Conservation (phyloP, 2,888 invertebrate species). For the Nomada hirtipes region DNA sequence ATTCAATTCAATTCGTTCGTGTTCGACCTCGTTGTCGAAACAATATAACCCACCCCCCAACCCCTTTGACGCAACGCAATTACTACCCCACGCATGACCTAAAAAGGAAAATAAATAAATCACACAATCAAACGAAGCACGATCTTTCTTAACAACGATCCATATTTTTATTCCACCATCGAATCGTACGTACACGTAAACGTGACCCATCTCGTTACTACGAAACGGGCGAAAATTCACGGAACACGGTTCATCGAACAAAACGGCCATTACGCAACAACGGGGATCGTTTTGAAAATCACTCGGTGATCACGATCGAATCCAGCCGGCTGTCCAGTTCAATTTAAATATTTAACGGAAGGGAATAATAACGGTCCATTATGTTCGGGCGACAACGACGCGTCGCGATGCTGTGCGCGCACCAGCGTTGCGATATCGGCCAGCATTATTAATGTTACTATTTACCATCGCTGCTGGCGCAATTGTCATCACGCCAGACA, state of each 20-base stretch:
- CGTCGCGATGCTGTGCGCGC: conserved; percentile 14
- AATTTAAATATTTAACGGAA: conserved; percentile 63
- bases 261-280: conserved; percentile 45
- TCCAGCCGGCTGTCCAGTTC: conserved; percentile 38
- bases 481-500: conserved; percentile 74
- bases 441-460: conserved; percentile 71
- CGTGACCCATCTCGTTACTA: background rate
- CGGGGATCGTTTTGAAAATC: conserved; percentile 50
- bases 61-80: too few relatives aligned
- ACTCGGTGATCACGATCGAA: conserved; percentile 45
- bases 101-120: too few relatives aligned
- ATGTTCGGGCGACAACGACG: conserved; percentile 26
- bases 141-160: background rate
- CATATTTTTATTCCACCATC: conserved; percentile 12
- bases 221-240: conserved; percentile 27
- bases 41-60: too few relatives aligned
- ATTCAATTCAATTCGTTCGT: too few relatives aligned
- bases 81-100: too few relatives aligned
- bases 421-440: conserved; percentile 54
- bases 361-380: conserved; percentile 61
- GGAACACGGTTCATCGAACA: conserved; percentile 34
- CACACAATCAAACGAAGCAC: background rate
- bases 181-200: conserved; percentile 6
- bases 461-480: conserved; percentile 69
- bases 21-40: too few relatives aligned